Evolutionary conservation across 2,888 invertebrate genomes (phyloP).

Genomic region (Pammene fasciana): DNA sequence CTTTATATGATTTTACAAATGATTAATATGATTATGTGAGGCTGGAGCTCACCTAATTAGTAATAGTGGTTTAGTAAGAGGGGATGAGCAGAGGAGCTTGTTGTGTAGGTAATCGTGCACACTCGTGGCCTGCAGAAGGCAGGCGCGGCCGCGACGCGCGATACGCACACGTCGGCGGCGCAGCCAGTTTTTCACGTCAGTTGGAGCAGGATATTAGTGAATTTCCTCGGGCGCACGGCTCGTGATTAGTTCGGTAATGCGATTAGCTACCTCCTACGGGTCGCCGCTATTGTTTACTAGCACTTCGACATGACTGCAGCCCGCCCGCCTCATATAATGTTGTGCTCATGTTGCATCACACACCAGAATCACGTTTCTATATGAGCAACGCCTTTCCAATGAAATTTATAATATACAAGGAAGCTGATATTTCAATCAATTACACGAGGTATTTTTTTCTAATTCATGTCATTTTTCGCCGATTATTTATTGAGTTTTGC

Average conservation of each 20-base stretch:
- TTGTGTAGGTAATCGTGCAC: not conserved
- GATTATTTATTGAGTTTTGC: no score
- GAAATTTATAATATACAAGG: no score
- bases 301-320: slow-evolving; percentile 6
- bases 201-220: slow-evolving; percentile 86
- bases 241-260: slow-evolving; percentile 87
- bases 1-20: no score
- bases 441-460: no score
- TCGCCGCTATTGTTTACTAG: slow-evolving; percentile 54
- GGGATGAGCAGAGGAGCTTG: not conserved
- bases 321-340: slow-evolving; percentile 15
- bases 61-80: no score
- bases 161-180: slow-evolving; percentile 47
- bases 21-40: no score
- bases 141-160: slow-evolving; percentile 40
- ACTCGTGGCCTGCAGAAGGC: not conserved
- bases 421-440: no score
- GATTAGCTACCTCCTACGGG: slow-evolving; percentile 79
- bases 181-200: slow-evolving; percentile 62
- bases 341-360: not conserved
- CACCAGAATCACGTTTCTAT: not conserved
- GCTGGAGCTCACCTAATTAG: no score
- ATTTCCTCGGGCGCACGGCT: slow-evolving; percentile 86
- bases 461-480: no score
- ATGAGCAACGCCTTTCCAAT: no score